Conservation (phyloP, 2,888 invertebrate genomes). For the Melipona bicolor region DNA sequence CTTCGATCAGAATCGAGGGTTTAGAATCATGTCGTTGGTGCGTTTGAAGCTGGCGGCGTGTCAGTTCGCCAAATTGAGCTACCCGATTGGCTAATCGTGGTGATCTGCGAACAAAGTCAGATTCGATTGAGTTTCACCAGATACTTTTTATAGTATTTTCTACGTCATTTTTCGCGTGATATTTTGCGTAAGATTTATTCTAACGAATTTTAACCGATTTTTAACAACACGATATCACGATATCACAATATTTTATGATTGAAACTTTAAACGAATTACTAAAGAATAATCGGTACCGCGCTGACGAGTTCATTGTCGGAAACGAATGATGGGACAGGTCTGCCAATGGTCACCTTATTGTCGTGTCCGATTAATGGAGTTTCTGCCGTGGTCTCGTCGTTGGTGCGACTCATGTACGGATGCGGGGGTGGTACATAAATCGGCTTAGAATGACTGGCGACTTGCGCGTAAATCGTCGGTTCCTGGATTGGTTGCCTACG, state of each 20-base stretch:
- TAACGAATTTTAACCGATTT: background rate
- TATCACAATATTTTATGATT: background rate
- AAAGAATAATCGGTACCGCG: too few species aligned
- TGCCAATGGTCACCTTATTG: slow-evolving; percentile 77
- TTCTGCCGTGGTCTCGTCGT: slow-evolving; percentile 81
- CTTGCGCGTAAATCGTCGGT: slow-evolving; percentile 81
- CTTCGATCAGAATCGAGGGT: slow-evolving; percentile 58
- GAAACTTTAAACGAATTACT: background rate
- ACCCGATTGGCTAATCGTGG: slow-evolving; percentile 81
- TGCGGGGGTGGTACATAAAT: slow-evolving; percentile 82
- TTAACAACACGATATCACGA: background rate
- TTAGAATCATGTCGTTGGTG: slow-evolving; percentile 81
- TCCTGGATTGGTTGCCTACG: slow-evolving; percentile 79
- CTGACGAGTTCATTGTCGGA: background rate
- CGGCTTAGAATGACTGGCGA: slow-evolving; percentile 79
- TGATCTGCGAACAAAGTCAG: slow-evolving; percentile 74
- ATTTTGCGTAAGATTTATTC: too few species aligned
- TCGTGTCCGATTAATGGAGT: slow-evolving; percentile 82
- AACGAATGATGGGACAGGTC: slow-evolving; percentile 1
- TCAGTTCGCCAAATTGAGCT: slow-evolving; percentile 79
- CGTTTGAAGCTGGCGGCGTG: slow-evolving; percentile 72
- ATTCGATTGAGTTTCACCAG: background rate
- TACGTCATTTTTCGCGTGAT: too few species aligned
- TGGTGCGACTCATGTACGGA: slow-evolving; percentile 76
- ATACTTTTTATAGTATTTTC: too few species aligned